phyloP scores from a whole-genome alignment of 2,888 invertebrate genomes.

The Leptinotarsa tumamoca region DNA sequence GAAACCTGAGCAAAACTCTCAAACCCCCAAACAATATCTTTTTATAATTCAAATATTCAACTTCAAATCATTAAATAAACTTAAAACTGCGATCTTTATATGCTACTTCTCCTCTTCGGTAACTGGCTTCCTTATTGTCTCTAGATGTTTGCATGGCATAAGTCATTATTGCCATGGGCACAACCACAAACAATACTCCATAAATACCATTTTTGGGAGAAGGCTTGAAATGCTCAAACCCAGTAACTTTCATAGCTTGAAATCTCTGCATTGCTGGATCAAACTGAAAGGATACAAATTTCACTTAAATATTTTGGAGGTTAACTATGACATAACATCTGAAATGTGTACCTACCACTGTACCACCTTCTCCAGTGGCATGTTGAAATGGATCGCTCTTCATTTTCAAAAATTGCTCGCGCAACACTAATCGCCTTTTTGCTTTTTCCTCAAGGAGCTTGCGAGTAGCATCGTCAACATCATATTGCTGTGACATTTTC shows the following conservation, averaged over 20 bases:
- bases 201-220: slow-evolving; percentile 66
- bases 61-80: slow-evolving; percentile 69
- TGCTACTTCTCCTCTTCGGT: slow-evolving; percentile 78
- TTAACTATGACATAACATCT: slow-evolving; percentile 41
- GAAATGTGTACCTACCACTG: slow-evolving; percentile 73
- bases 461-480: slow-evolving; percentile 69
- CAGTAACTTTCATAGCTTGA: slow-evolving; percentile 76
- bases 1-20: not conserved
- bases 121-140: slow-evolving; percentile 69
- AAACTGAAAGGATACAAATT: slow-evolving; percentile 73
- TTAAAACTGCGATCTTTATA: slow-evolving; percentile 81
- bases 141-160: slow-evolving; percentile 70
- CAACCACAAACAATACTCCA: slow-evolving; percentile 66
- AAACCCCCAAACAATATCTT: slow-evolving; percentile 1
- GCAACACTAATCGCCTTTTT: slow-evolving; percentile 71
- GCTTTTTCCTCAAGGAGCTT: slow-evolving; percentile 73
- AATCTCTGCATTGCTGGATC: slow-evolving; percentile 83
- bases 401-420: slow-evolving; percentile 80
- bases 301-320: not conserved
- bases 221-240: slow-evolving; percentile 77
- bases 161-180: slow-evolving; percentile 71
- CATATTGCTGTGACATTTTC: slow-evolving; percentile 67
- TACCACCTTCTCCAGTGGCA: slow-evolving; percentile 75
- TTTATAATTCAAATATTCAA: not conserved
- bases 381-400: slow-evolving; percentile 78